Base-by-base conservation (phyloP, 2,888 invertebrate genomes). In the Sympetrum striolatum region DNA sequence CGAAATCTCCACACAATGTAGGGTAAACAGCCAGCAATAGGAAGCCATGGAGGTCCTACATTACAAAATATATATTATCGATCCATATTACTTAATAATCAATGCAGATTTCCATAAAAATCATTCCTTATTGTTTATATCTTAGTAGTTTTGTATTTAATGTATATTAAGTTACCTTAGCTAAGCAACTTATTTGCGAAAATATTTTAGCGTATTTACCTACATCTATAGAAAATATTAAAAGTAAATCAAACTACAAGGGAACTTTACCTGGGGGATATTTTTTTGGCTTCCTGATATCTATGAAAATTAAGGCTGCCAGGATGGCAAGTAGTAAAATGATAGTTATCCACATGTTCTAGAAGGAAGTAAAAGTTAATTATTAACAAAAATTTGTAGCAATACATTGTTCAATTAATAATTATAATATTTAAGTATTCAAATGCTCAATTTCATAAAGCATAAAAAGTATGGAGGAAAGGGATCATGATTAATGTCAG, bases 31-130 rank as follows among this genome's bases (percentile, higher is more conserved):
- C 98, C 98, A n/a, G 97, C 93, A 37, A 98, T 94, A 0, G 98
- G 98, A 91, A 96, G 94, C 97, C 98, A 98, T 93, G 94, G 95
- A 4, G 98, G 98, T 90, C 95, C 95, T 94, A 91, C 12, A 53
- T 73, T 10, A n/a, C 22, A 79, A 37, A 82, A 53, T 18, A 53
- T 18, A 18, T 18, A 18, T 18, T 53, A 1, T 18, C 15, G 18
- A 15, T 53, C 18, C 5, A 53, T 53, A 53, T 53, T 53, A 18
- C 53, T 53, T 2, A 2, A 79, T 15, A 25, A 14, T 12, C 1
- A 25, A 79, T 4, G 6, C 25, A 25, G n/a, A 25, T 79, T 25
- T 79, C 12, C 25, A 4, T 10, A 25, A 35, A 5, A 44, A 44
- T 1, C 44, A 44, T 8, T 44, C 0, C 44, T 44, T 6, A 44